Base-by-base conservation (phyloP, 2,113 vertebrate species). In the Prinia subflava region DNA sequence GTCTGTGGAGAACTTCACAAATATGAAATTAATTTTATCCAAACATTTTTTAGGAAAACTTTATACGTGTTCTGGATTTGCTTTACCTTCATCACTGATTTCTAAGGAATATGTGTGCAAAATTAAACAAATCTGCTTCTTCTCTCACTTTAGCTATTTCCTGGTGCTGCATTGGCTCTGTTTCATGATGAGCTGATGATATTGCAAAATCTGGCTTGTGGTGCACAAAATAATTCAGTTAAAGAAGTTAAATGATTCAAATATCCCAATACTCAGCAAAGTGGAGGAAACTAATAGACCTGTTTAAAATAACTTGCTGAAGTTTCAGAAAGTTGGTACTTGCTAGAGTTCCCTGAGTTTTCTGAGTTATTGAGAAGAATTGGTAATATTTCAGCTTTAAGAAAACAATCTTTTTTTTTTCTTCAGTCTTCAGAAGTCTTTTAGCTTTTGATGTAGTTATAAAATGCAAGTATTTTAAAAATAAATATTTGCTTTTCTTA, bases 231-330 rank as follows among this genome's bases (percentile, higher is more conserved):
- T 95, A 94, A 73, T 83, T 85, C 70, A 55, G 41, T 83, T 82
- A 92, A 85, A 92, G 78, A 71, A 90, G 23, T n/a, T 73, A 65
- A 95, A 70, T 89, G 69, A 94, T 91, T 96, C 91, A 95, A 95
- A 94, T 92, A 97, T 89, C 87, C 74, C 49, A 79, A 50, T 76
- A 69, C 78, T 97, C 92, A 95, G 89, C 93, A 94, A 96, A 91
- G 16, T 80, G 21, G 46, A 65, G 30, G 78, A 82, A 92, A 82
- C 60, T 64, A 44, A 87, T 39, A 90, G 69, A 95, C 31, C 44
- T 76, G n/a, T 84, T 90, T 89, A 68, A 92, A 94, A 92, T 69
- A 94, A 92, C 23, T 85, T 92, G 81, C 93, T 96, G 91, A 92
- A 79, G 41, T 94, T 94, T 94, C 73, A 89, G 46, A 71, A 94